Evolutionary conservation across 1,140 invertebrate genomes (phyloP), one percentile per base, ranked within the genome.

Genomic region (Pseudomyrmex dendroicus): DNA sequence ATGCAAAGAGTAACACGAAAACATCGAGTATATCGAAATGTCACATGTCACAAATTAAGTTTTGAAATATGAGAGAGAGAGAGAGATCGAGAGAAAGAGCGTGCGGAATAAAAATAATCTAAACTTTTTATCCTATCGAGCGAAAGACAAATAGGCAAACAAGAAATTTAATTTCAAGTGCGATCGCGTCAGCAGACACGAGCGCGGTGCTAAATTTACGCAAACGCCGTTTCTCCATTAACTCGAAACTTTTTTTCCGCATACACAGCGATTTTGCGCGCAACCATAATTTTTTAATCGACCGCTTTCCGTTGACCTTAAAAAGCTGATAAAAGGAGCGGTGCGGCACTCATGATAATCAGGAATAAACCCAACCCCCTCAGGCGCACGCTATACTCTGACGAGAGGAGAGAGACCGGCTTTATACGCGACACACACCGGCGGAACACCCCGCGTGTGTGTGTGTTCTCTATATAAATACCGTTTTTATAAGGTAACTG

Each of bases 281-380:
- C 66, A 59, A 80, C 44, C 44, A 80, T 80, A 80, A 80, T 80
- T 80, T 78, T 80, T 80, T 80, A 80, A 80, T 80, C 67, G 76
- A 80, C 66, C 76, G 66, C 76, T 59, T 80, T 80, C 66, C 64
- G 76, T 80, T 80, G 76, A 80, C 76, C 76, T 80, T 80, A 80
- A 80, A 80, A 80, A 70, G 66, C 76, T 80, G 76, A 80, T 82
- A 68, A 85, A 35, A 80, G 68, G 44, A n/a, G 17, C 57, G 25
- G 20, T 48, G 22, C 61, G 52, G n/a, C 62, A 54, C 54, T 85
- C 61, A n/a, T 57, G 63, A 17, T 73, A 83, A 86, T 86, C 72
- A 83, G 64, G 73, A 86, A 86, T 86, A 86, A 86, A 86, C 70
- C 22, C 50, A 83, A 76, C 57, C 84, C 61, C 4, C 5, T 0